Evolutionary conservation across 1,140 invertebrate genomes (phyloP), one percentile per base, ranked within the genome.

Genomic region (Eueides isabella): DNA sequence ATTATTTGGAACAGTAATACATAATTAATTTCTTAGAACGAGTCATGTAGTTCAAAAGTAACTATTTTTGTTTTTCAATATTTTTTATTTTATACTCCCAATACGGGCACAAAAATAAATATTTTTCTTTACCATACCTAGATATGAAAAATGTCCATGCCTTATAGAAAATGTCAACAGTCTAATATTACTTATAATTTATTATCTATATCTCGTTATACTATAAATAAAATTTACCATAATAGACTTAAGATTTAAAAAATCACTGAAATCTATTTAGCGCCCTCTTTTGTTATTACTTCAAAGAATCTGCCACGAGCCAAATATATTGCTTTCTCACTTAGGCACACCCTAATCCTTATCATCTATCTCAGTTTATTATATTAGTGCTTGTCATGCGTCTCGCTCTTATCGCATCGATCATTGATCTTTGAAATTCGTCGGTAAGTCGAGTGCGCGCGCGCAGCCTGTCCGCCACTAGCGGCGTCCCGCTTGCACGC

Each of bases 391-490:
- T 71, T 73, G 73, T 80, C 84, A 83, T 85, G 81, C 86, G 79
- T 87, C 85, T 86, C 88, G 72, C 75, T 89, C 86, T 87, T 90
- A 91, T 92, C 87, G 84, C 85, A 87, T 90, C 90, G 91, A 93
- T 91, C 91, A 92, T 92, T 93, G 91, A 93, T 93, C 91, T 93
- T 91, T 89, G 86, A 90, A 91, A 91, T 92, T 92, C 88, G 87
- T 88, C 86, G 87, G 87, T 84, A 88, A 88, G 83, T 86, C 87
- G 89, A 89, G 84, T 88, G 86, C 48, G 86, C 89, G 86, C 82
- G 86, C 88, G 85, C 85, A 79, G 83, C 80, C 83, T 81, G 81
- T 85, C 81, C 76, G 77, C 81, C 80, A 77, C 72, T 76, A 73
- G 64, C 76, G 69, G 84, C 76, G 77, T 89, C 90, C 80, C 88